Evolutionary conservation across 2,888 invertebrate genomes (phyloP), one percentile per base, ranked within the genome.

Genomic region (Margaritifera margaritifera): DNA sequence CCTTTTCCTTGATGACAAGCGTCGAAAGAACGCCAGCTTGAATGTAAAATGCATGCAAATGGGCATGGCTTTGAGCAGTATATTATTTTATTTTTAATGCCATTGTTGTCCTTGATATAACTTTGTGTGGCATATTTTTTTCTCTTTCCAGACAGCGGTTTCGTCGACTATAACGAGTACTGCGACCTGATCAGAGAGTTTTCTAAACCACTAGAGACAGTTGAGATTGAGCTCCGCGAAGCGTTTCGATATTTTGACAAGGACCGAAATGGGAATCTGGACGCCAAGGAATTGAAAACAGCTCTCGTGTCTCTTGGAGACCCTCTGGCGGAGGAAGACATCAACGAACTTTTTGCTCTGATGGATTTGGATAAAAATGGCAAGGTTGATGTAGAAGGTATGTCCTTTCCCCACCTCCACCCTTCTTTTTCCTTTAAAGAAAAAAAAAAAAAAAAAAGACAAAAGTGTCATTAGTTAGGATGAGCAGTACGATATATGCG

Each of bases 201-300:
- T 58, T 56, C 68, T 50, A 73, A 73, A 61, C 64, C 66, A 56
- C 65, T 66, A 22, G n/a, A 62, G 5, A 68, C 71, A 6, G 62
- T 78, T 8, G 73, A 78, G 62, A 68, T 71, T n/a, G 75, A 78
- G 56, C 62, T 78, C 18, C 67, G 75, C n/a, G 73, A 78, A 58
- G 77, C 77, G 5, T 75, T 78, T 58, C 53, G 22, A 20, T 24
- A 25, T n/a, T 56, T 64, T 57, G 50, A 31, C 63, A 71, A 68
- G 63, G 64, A 71, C 58, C 59, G 59, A 15, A 63, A 71, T 52
- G 56, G 52, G 5, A 59, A 42, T 42, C 62, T 77, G 18, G 71
- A 73, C 67, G 66, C 72, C 57, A 65, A 22, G 19, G 77, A 78
- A 60, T 58, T 78, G 42, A 67, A 61, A 27, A 67, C 22, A 52